Evolutionary conservation across 2,113 vertebrate genomes (phyloP).

Genomic region (Equus quagga): DNA sequence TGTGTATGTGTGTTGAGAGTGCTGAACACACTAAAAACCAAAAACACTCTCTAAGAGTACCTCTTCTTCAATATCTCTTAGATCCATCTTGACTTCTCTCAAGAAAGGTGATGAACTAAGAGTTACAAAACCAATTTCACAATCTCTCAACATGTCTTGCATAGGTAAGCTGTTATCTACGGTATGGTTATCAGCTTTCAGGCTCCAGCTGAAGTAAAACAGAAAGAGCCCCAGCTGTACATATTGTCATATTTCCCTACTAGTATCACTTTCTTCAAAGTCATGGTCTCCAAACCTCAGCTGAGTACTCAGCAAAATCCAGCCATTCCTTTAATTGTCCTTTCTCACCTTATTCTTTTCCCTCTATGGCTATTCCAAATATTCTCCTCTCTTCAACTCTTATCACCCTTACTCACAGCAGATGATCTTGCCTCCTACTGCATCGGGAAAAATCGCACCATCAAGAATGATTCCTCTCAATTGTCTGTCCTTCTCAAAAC

Average conservation of each 20-base stretch:
- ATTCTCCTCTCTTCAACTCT: not conserved
- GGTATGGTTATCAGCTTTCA: not conserved
- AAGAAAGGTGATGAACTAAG: not conserved
- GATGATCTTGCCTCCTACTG: not conserved
- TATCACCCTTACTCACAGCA: not conserved
- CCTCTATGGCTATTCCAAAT: not conserved
- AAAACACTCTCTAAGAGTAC: not conserved
- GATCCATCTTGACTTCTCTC: not conserved
- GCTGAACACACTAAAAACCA: not conserved
- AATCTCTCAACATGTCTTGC: not conserved
- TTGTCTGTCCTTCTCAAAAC: not conserved
- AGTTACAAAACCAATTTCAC: not conserved
- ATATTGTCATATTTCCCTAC: not conserved
- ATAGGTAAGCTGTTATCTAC: not conserved
- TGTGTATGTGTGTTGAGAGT: not conserved
- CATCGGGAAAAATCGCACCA: not conserved
- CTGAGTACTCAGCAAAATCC: not conserved
- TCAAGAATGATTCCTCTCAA: not conserved
- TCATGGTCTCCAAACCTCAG: not conserved
- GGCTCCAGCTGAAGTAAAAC: not conserved
- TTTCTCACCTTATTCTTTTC: not conserved
- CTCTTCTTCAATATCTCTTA: not conserved
- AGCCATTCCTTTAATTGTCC: not conserved
- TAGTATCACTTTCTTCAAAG: not conserved
- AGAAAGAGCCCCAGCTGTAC: not conserved